Conservation (phyloP, 2,888 invertebrate genomes). For the Ormyrus thymus region DNA sequence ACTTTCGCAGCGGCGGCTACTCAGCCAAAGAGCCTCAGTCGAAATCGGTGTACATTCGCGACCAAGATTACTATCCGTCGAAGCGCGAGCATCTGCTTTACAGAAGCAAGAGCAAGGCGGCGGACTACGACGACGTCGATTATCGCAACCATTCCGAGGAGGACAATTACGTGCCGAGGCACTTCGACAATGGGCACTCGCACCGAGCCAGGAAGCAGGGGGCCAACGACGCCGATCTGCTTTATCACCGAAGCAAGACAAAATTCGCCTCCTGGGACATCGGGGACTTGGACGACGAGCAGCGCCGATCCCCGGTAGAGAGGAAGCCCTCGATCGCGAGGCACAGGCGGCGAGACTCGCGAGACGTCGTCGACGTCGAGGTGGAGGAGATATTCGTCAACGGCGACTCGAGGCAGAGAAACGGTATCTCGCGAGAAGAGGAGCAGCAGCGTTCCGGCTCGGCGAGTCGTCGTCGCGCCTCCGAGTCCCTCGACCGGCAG, state of each 20-base stretch:
- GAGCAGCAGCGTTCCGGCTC: slow-evolving; percentile 46
- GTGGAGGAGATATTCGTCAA: slow-evolving; percentile 32
- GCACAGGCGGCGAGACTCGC: background rate
- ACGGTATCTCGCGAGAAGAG: slow-evolving; percentile 51
- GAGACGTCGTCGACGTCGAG: slow-evolving; percentile 16
- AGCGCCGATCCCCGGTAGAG: background rate
- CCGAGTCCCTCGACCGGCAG: slow-evolving; percentile 59
- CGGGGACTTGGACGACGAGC: slow-evolving; percentile 59
- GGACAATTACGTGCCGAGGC: slow-evolving; percentile 27
- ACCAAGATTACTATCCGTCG: slow-evolving; percentile 35
- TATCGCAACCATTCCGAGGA: slow-evolving; percentile 50
- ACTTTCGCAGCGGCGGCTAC: slow-evolving; percentile 61
- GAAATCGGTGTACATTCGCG: slow-evolving; percentile 12
- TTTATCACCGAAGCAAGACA: slow-evolving; percentile 62
- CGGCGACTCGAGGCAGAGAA: slow-evolving; percentile 47
- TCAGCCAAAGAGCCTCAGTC: slow-evolving; percentile 56
- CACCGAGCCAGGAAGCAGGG: background rate
- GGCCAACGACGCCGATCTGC: slow-evolving; percentile 57
- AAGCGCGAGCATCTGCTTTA: slow-evolving; percentile 26
- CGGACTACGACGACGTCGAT: slow-evolving; percentile 50
- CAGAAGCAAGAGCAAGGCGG: slow-evolving; percentile 26
- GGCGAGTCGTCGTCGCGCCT: slow-evolving; percentile 28
- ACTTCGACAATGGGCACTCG: background rate
- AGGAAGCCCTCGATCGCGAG: too few relatives aligned
- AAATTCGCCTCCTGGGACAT: slow-evolving; percentile 66